Conservation (phyloP, 1,140 invertebrate genomes). For the Drosophila sp. region DNA sequence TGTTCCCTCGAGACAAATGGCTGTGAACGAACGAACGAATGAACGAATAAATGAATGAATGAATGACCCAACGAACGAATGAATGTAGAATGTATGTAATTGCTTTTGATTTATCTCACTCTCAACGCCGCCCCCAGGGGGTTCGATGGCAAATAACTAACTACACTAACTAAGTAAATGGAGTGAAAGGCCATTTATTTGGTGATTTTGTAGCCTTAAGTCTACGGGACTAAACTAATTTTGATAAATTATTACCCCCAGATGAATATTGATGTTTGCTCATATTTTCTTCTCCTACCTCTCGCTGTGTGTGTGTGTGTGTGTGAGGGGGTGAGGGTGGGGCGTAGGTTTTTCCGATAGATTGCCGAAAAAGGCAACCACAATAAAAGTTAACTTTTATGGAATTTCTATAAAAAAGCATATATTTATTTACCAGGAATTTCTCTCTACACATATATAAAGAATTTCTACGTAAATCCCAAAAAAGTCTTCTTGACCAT, state of each 20-base stretch:
- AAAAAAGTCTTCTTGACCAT: conserved; percentile 27
- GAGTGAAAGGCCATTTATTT: conserved; percentile 62
- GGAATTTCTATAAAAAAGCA: conserved; percentile 2
- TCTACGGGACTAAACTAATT: conserved; percentile 60
- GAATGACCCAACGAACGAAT: conserved; percentile 36
- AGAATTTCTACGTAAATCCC: conserved; percentile 23
- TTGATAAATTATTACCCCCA: conserved; percentile 69
- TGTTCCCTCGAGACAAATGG: conserved; percentile 34
- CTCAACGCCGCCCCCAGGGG: conserved; percentile 44
- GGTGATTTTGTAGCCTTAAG: conserved; percentile 52
- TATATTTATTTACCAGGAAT: conserved; percentile 9
- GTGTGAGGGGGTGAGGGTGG: neutral
- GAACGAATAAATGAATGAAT: conserved; percentile 54
- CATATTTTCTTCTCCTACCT: conserved; percentile 23
- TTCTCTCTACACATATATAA: neutral
- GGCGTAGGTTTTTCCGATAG: neutral
- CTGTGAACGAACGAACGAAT: conserved; percentile 24
- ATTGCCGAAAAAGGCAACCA: neutral
- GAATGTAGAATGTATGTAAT: conserved; percentile 60
- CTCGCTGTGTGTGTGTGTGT: neutral
- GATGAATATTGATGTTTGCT: conserved; percentile 60
- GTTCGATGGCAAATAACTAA: conserved; percentile 2
- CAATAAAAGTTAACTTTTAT: conserved; percentile 9
- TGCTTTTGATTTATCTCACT: conserved; percentile 78
- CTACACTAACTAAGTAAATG: conserved; percentile 17